These are phyloP conservation scores for Oryzias sinensis DNA, from an alignment of 2,797 vertebrate species.

Conservation along the genomic window DNA sequence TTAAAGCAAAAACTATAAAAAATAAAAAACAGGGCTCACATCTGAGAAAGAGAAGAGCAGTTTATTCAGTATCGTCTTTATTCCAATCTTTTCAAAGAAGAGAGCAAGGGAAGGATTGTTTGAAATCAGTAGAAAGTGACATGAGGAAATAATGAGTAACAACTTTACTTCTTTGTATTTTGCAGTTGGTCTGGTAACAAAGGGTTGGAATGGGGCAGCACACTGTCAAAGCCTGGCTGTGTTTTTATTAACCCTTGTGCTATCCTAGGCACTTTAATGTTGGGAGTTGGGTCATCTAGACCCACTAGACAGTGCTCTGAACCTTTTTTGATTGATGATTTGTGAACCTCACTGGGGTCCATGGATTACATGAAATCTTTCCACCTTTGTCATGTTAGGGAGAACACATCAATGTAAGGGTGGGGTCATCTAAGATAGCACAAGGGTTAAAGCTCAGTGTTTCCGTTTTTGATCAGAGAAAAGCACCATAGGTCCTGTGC, in stretches of 20 bases:
- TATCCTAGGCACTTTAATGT: too few species aligned
- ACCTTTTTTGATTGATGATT: too few species aligned
- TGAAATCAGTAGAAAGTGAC: conserved; percentile 88
- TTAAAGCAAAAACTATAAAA: background rate
- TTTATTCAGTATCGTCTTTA: conserved; percentile 80
- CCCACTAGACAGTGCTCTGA: too few species aligned
- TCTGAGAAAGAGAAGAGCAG: conserved; percentile 65
- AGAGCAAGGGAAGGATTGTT: conserved; percentile 86
- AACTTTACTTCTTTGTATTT: conserved; percentile 68
- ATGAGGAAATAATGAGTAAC: conserved; percentile 89
- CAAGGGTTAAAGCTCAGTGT: conserved; percentile 27
- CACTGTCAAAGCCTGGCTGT: conserved; percentile 36
- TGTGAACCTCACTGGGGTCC: too few species aligned
- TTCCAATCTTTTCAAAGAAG: conserved; percentile 93
- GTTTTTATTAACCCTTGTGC: too few species aligned
- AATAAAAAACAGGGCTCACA: conserved; percentile 14
- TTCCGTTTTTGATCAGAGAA: conserved; percentile 29
- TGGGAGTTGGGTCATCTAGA: too few species aligned
- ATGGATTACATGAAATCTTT: too few species aligned
- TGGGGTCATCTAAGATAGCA: too few species aligned
- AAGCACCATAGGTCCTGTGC: conserved; percentile 37
- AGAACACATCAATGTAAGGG: too few species aligned
- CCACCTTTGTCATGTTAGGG: too few species aligned
- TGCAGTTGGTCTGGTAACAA: conserved; percentile 36
- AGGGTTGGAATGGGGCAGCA: conserved; percentile 42